phyloP scores from a whole-genome alignment of 1,140 invertebrate genomes.

The Tribolium madens region DNA sequence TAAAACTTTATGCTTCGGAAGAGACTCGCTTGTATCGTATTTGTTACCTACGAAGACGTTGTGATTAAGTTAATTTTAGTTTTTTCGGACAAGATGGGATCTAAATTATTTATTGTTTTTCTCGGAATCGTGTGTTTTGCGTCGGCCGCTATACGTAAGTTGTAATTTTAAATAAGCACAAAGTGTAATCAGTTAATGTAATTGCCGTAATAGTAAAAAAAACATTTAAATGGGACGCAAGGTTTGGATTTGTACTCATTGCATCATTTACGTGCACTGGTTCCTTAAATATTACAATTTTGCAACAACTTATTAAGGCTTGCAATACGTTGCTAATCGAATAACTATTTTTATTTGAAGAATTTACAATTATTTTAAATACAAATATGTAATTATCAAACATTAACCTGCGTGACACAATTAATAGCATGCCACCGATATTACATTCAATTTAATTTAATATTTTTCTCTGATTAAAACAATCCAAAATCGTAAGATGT shows the following conservation, averaged over 20 bases:
- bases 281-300: background rate
- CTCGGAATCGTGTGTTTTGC: background rate
- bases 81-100: background rate
- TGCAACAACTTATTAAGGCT: too few species aligned
- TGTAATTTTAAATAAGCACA: background rate
- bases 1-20: conserved; percentile 33
- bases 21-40: conserved; percentile 9
- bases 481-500: too few species aligned
- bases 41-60: conserved; percentile 22
- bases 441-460: too few species aligned
- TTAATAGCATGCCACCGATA: too few species aligned
- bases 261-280: background rate
- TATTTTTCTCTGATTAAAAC: background rate
- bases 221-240: background rate
- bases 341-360: background rate
- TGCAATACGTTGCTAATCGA: background rate
- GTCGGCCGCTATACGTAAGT: conserved; percentile 11
- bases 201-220: too few species aligned
- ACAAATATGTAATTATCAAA: too few species aligned
- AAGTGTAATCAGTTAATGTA: background rate
- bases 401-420: too few species aligned
- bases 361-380: too few species aligned
- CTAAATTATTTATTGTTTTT: background rate
- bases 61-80: background rate
- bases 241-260: background rate